Percentiles rank a stretch among this genome's conserved stretches.
phyloP scores from a whole-genome alignment of 1,140 invertebrate genomes.

The Caenorhabditis tropicalis region DNA sequence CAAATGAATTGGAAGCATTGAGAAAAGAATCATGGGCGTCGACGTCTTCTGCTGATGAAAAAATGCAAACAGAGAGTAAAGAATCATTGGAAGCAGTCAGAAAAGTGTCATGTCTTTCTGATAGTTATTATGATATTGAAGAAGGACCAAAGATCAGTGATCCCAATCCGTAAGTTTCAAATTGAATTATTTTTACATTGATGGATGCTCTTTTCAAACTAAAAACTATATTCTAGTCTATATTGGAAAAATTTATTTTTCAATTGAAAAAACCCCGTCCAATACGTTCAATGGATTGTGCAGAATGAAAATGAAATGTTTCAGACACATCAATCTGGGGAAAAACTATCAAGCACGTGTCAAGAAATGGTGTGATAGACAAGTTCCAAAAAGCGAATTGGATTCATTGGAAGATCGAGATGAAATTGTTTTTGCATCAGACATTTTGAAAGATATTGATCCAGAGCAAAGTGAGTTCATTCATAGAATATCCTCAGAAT shows the following conservation, averaged over 20 bases:
- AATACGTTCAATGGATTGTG: no score
- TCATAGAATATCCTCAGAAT: not conserved
- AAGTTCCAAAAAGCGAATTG: slow-evolving; percentile 62
- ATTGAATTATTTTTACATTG: not conserved
- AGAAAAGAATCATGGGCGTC: slow-evolving; percentile 67
- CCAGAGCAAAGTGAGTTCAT: slow-evolving; percentile 59
- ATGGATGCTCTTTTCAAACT: not conserved
- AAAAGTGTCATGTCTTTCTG: slow-evolving; percentile 48
- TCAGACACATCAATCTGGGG: slow-evolving; percentile 86
- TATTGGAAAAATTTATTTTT: no score
- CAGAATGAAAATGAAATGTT: no score
- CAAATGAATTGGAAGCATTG: slow-evolving; percentile 66
- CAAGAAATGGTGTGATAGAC: slow-evolving; percentile 69
- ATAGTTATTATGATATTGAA: slow-evolving; percentile 53
- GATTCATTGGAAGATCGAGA: slow-evolving; percentile 68
- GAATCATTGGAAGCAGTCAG: slow-evolving; percentile 37
- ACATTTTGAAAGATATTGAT: slow-evolving; percentile 64
- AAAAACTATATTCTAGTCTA: no score
- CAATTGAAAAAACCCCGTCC: no score
- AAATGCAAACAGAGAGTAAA: slow-evolving; percentile 37
- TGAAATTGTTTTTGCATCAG: slow-evolving; percentile 68
- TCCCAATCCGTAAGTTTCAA: slow-evolving; percentile 41
- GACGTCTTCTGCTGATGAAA: slow-evolving; percentile 45
- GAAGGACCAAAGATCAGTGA: slow-evolving; percentile 16
- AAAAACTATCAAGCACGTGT: slow-evolving; percentile 82